Evolutionary conservation across 2,113 vertebrate species (phyloP).

Genomic region (Puffinus mauretanicus): DNA sequence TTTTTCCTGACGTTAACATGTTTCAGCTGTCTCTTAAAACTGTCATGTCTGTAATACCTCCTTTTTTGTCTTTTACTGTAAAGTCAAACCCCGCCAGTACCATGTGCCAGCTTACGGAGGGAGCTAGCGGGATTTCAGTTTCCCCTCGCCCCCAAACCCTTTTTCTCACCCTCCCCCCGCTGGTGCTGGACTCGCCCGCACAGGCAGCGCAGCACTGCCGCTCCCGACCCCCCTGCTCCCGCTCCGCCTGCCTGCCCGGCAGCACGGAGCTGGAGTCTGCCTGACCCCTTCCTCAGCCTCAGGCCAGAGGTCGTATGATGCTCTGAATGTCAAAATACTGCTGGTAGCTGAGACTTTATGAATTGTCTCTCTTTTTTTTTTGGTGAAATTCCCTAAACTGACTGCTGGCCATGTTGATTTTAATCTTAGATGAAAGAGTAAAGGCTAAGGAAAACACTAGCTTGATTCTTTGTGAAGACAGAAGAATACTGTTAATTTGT

Average conservation of each 20-base stretch:
- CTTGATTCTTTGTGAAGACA: not conserved
- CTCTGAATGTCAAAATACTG: not conserved
- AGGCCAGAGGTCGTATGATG: not conserved
- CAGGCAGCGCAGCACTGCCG: not conserved
- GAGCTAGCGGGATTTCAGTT: not conserved
- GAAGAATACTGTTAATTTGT: not conserved
- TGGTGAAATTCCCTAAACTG: not conserved
- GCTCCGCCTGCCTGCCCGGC: not conserved
- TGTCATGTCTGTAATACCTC: not conserved
- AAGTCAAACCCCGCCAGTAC: not conserved
- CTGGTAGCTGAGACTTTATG: not conserved
- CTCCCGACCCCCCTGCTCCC: not conserved
- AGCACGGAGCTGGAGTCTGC: not conserved
- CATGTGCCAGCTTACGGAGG: not conserved
- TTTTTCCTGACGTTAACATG: not conserved
- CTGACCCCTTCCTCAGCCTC: not conserved
- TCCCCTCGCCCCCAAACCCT: accelerated
- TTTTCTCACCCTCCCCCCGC: not conserved
- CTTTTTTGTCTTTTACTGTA: not conserved
- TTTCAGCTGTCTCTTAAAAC: not conserved
- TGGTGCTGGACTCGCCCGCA: not conserved
- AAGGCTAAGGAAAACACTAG: not conserved
- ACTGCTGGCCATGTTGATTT: not conserved
- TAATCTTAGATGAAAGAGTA: not conserved
- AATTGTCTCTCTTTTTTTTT: not conserved